Percentiles rank a stretch among this genome's conserved stretches.
Evolutionary conservation across 2,888 invertebrate species (phyloP).

Genomic region (Adelognathus sp.): DNA sequence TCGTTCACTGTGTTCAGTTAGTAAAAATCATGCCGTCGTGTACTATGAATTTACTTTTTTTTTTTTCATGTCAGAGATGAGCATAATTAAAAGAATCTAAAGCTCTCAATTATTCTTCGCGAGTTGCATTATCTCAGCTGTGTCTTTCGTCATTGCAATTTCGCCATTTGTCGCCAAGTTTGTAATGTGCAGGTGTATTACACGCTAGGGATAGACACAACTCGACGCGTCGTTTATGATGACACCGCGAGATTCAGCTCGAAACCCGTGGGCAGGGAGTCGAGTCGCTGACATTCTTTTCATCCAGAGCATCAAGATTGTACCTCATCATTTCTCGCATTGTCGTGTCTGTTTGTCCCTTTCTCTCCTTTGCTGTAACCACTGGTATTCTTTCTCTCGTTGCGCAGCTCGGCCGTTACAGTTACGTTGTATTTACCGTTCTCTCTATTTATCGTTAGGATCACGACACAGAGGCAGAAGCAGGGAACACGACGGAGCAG

Average conservation of each 20-base stretch:
- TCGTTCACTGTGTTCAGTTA: too few relatives aligned
- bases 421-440: slow-evolving; percentile 48
- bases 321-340: neutral
- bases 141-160: neutral
- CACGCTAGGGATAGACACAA: neutral
- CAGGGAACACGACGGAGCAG: neutral
- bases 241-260: neutral
- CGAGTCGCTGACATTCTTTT: slow-evolving; percentile 11
- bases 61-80: neutral
- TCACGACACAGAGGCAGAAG: neutral
- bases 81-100: neutral
- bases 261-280: neutral
- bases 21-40: too few relatives aligned
- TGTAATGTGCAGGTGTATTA: neutral
- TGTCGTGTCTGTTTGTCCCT: neutral
- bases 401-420: slow-evolving; percentile 20
- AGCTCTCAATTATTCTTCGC: neutral
- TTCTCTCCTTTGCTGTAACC: slow-evolving; percentile 40
- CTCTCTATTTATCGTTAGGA: slow-evolving; percentile 31
- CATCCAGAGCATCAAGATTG: neutral
- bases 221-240: neutral
- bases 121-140: neutral
- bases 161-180: neutral
- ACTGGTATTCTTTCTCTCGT: slow-evolving; percentile 55
- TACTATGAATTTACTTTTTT: too few relatives aligned